phyloP scores from a whole-genome alignment of 1,140 invertebrate genomes.

The Calliopsis andreniformis region DNA sequence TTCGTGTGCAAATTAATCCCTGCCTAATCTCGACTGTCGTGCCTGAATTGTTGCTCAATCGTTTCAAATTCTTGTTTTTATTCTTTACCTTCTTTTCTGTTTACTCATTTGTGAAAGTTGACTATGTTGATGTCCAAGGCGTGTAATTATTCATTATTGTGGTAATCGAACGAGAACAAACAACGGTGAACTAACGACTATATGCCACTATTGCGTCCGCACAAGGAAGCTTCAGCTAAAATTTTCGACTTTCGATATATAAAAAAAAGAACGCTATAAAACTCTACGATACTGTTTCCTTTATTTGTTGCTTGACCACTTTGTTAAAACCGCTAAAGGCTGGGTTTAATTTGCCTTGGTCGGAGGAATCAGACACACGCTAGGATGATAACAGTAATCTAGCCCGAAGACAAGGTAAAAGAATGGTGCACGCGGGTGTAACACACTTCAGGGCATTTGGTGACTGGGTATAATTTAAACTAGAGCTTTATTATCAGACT shows the following conservation, averaged over 20 bases:
- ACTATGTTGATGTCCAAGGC: too few relatives aligned
- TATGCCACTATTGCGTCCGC: too few relatives aligned
- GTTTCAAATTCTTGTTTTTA: background rate
- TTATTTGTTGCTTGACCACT: background rate
- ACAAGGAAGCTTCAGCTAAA: too few relatives aligned
- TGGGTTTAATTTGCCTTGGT: constrained; percentile 60
- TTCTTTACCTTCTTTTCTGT: background rate
- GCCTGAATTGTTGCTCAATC: background rate
- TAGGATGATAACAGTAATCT: constrained; percentile 34
- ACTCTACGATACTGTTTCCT: background rate
- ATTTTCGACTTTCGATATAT: too few relatives aligned
- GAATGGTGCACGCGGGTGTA: constrained; percentile 60
- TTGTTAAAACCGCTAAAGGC: constrained; percentile 31
- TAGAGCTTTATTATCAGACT: constrained; percentile 57
- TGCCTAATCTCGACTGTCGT: constrained; percentile 14
- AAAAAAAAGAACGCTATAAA: too few relatives aligned
- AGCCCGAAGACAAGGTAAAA: constrained; percentile 53
- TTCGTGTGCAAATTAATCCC: constrained; percentile 60
- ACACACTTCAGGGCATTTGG: constrained; percentile 54
- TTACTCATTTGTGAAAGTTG: too few relatives aligned
- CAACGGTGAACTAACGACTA: too few relatives aligned
- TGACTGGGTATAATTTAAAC: constrained; percentile 51
- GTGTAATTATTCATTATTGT: too few relatives aligned
- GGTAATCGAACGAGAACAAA: too few relatives aligned
- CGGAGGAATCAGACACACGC: constrained; percentile 26